These are phyloP conservation scores for Eristalis tenax DNA, from an alignment of 2,888 invertebrate genomes.

Conservation along the genomic window DNA sequence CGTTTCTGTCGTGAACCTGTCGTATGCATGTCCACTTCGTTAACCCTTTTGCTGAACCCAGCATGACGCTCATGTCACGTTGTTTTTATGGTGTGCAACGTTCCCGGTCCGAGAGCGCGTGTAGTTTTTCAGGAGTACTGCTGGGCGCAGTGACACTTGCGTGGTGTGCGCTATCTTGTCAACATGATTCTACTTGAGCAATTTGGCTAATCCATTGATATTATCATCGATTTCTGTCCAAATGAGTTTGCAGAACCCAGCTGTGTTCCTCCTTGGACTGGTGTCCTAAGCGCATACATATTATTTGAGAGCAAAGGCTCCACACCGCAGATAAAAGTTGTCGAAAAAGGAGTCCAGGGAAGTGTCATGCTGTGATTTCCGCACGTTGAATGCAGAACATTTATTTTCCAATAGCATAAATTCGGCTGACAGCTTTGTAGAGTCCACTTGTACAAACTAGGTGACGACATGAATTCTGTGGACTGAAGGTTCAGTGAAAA, in stretches of 20 bases:
- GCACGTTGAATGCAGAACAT: neutral
- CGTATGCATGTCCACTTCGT: conserved; percentile 16
- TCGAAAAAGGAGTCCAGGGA: neutral
- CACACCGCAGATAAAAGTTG: neutral
- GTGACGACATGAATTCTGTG: neutral
- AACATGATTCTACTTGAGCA: neutral
- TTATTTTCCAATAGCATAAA: neutral
- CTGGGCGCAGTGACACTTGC: neutral
- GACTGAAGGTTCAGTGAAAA: neutral
- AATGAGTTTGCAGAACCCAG: neutral
- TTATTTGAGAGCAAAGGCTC: too few relatives aligned
- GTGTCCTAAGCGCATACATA: too few relatives aligned
- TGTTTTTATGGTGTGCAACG: conserved; percentile 4
- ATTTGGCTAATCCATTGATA: neutral
- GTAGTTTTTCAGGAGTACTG: neutral
- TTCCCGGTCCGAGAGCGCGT: neutral
- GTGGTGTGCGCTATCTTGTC: neutral
- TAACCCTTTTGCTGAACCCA: conserved; percentile 14
- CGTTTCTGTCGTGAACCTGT: neutral
- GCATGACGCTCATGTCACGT: conserved; percentile 8
- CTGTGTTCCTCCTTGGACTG: neutral
- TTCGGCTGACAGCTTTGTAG: neutral
- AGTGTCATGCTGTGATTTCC: neutral
- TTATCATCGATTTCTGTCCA: neutral
- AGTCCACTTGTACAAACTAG: neutral